Percentiles rank a stretch among this genome's conserved stretches.
These are phyloP conservation scores for Arothron firmamentum DNA, from an alignment of 2,113 vertebrate species.

Conservation along the genomic window DNA sequence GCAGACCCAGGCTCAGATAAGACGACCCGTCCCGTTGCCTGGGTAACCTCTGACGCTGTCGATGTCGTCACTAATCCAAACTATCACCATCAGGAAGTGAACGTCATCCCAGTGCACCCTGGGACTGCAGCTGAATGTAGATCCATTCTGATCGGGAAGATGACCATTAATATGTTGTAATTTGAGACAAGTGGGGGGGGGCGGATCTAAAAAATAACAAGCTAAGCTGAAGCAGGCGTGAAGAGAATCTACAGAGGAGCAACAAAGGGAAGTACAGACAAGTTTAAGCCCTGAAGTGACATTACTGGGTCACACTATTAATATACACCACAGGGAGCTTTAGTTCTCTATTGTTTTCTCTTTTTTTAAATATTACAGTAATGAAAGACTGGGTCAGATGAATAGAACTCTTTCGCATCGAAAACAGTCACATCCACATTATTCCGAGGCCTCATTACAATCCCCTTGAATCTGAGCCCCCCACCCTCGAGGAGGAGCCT, in stretches of 20 bases:
- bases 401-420: too few relatives aligned
- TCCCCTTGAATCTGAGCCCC: slow-evolving; percentile 36
- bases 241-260: background rate
- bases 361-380: slow-evolving; percentile 41
- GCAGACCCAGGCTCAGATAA: too few relatives aligned
- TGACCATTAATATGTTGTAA: background rate
- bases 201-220: background rate
- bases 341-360: slow-evolving; percentile 29
- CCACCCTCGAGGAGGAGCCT: slow-evolving; percentile 46
- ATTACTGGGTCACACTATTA: slow-evolving; percentile 64
- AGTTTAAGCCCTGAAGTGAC: slow-evolving; percentile 46
- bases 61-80: too few relatives aligned
- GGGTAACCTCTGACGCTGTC: too few relatives aligned
- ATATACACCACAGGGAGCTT: slow-evolving; percentile 43
- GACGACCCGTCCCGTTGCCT: too few relatives aligned
- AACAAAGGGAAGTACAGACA: slow-evolving; percentile 1
- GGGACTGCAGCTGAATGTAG: too few relatives aligned
- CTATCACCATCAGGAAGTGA: too few relatives aligned
- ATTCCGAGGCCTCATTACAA: slow-evolving; percentile 32
- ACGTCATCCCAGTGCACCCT: too few relatives aligned
- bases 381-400: slow-evolving; percentile 5
- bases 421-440: slow-evolving; percentile 31
- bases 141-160: background rate
- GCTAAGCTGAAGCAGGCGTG: background rate
- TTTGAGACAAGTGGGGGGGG: background rate